Evolutionary conservation across 1,140 invertebrate species (phyloP), one percentile per base, ranked within the genome.

Genomic region (Achatina immaculata): DNA sequence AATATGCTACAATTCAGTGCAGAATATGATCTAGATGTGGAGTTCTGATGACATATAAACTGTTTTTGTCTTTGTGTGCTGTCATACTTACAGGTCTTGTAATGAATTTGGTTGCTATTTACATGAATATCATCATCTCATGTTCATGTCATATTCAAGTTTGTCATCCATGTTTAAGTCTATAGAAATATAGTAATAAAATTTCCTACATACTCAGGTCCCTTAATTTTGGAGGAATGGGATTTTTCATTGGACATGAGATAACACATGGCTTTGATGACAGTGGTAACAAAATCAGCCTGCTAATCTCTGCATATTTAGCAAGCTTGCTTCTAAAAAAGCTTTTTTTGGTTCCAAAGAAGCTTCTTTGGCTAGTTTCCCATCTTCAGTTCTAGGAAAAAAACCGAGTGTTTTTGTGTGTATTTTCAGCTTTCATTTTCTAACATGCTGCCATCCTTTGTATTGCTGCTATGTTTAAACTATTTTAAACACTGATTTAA

Each of bases 201-300:
- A 19, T 45, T 42, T 43, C 72, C 19, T 40, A 9, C 72, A 55
- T 28, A 48, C 19, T 19, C 38, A 75, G 73, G 28, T 75, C 73
- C 19, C 19, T 55, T 28, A 51, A 55, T 55, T 55, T 34, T n/a
- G 73, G 31, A 55, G 93, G 92, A 11, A 94, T 94, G 78, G 93
- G 94, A 36, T 90, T 93, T 36, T 92, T 94, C 7, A 94, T 94
- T 80, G 93, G 93, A 11, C 93, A 94, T 83, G 93, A 94, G 87
- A 93, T 94, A 71, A 93, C 93, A 4, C 93, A 93, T 85, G 93
- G 93, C 36, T 93, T 93, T 85, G 92, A 93, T 87, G 92, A 92
- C 40, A 75, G 34, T 16, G 51, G 43, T 0, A 31, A 34, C 9
- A 9, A n/a, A 7, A 11, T 28, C 62, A 66, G 14, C 14, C n/a